Conservation (phyloP, 2,113 vertebrate species). For the Amblyopsis rosae region DNA sequence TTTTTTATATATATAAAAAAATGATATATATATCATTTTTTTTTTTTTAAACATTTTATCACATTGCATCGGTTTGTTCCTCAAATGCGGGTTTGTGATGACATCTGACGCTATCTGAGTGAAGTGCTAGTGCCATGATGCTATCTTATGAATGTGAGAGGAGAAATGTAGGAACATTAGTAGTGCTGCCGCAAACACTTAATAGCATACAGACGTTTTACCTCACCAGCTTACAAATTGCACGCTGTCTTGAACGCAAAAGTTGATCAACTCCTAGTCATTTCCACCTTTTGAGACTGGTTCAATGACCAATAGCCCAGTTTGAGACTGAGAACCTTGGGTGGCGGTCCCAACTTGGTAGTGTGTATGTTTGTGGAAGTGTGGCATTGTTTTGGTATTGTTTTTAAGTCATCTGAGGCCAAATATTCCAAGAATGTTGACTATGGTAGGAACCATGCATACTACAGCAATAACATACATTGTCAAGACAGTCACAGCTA, state of each 20-base stretch:
- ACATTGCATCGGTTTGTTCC: conserved; percentile 19
- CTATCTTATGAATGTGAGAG: conserved; percentile 25
- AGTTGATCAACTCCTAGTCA: conserved; percentile 12
- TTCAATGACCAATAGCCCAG: conserved; percentile 9
- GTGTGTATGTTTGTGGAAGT: conserved; percentile 7
- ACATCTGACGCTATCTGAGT: conserved; percentile 17
- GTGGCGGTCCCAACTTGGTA: neutral
- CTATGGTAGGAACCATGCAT: conserved; percentile 6
- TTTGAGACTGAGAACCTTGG: conserved; percentile 8
- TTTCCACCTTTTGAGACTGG: conserved; percentile 23
- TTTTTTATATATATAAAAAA: neutral
- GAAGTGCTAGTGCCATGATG: conserved; percentile 17
- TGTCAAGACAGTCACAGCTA: conserved; percentile 66
- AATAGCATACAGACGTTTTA: conserved; percentile 35
- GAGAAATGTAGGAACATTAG: conserved; percentile 18
- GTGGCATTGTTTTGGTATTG: conserved; percentile 6
- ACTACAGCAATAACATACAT: conserved; percentile 2
- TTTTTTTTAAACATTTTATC: conserved; percentile 20
- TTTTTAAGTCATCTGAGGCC: conserved; percentile 15
- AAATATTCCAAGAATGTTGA: conserved; percentile 6
- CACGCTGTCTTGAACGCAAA: conserved; percentile 14
- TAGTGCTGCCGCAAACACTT: conserved; percentile 49
- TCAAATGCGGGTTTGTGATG: conserved; percentile 13
- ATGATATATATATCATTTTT: conserved; percentile 5
- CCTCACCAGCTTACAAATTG: conserved; percentile 28